Base-by-base conservation (phyloP, 2,888 invertebrate genomes). In the Aethes cnicana region DNA sequence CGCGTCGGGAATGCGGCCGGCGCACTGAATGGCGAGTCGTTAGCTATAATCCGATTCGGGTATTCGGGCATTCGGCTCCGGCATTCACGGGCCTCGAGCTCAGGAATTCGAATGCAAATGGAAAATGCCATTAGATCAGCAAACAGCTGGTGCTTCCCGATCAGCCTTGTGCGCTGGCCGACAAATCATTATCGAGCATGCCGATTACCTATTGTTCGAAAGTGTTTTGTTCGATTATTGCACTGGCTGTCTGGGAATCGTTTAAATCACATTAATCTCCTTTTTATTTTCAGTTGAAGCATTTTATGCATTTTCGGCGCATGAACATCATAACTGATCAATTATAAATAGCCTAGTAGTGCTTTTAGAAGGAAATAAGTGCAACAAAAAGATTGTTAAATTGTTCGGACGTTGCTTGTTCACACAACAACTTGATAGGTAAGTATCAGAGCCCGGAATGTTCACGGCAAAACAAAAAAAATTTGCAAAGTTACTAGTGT, bases 91-190 rank as follows among this genome's bases (percentile, higher is more conserved):
- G 60, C 64, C 66, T n/a, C n/a, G n/a, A 62, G 64, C 71, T 66
- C 68, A 68, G 81, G 81, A 81, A 85, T 86, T 79, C 81, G 78
- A 76, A 85, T 85, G 83, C 81, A 85, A 86, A 86, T 85, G 80
- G 84, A 83, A 85, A 86, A 84, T 79, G 77, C 85, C 81, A 84
- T 85, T 84, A 84, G 82, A 81, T 79, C 81, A 70, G 76, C 80
- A 84, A 85, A 85, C 83, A 85, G 77, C 74, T 73, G 77, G 72
- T 72, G 77, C 67, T 74, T 66, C 68, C 57, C 67, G 71, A 78
- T 78, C 74, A 73, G 77, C 74, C 61, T 60, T 62, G 54, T 80
- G 69, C 74, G 70, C 66, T n/a, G n/a, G 73, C 64, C 62, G 68
- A 67, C 62, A 69, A 72, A 76, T 77, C 63, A 74, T 76, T 74